Conservation (phyloP, 1,140 invertebrate species). For the Elysia chlorotica region DNA sequence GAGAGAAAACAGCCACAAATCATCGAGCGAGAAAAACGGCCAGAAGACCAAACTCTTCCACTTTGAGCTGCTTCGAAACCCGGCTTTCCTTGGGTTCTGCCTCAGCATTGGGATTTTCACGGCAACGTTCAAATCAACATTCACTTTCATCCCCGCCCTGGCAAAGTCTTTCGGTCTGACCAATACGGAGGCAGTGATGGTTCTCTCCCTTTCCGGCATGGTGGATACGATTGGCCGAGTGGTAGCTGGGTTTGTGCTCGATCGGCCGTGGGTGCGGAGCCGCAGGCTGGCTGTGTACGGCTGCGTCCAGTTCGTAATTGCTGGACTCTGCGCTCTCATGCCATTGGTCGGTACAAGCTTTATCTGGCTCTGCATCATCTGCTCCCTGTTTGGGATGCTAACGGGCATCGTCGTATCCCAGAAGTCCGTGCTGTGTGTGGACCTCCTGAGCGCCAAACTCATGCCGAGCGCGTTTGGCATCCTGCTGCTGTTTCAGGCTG, state of each 20-base stretch:
- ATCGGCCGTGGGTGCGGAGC: conserved; percentile 34
- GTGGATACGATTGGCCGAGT: conserved; percentile 40
- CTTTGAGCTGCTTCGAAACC: conserved; percentile 40
- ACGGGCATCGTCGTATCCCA: conserved; percentile 74
- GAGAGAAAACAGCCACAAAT: background rate
- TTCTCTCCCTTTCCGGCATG: conserved; percentile 43
- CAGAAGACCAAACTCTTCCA: conserved; percentile 32
- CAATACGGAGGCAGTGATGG: conserved; percentile 33
- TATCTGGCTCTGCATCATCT: conserved; percentile 26
- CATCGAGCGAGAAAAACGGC: background rate
- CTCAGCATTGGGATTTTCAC: conserved; percentile 44
- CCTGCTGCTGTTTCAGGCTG: conserved; percentile 88
- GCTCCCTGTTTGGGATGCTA: conserved; percentile 38
- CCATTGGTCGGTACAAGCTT: conserved; percentile 32
- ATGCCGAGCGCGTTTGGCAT: conserved; percentile 92
- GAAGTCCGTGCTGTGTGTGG: conserved; percentile 87
- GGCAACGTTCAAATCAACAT: conserved; percentile 40
- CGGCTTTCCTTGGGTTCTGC: conserved; percentile 41
- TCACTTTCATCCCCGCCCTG: conserved; percentile 49
- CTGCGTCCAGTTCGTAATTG: conserved; percentile 36
- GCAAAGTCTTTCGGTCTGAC: conserved; percentile 36
- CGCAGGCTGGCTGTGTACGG: conserved; percentile 43
- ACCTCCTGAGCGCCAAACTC: conserved; percentile 89
- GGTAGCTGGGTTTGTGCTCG: conserved; percentile 34
- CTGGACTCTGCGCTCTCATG: conserved; percentile 30